Evolutionary conservation across 2,797 vertebrate genomes (phyloP).

Genomic region (Crenuchus spilurus): DNA sequence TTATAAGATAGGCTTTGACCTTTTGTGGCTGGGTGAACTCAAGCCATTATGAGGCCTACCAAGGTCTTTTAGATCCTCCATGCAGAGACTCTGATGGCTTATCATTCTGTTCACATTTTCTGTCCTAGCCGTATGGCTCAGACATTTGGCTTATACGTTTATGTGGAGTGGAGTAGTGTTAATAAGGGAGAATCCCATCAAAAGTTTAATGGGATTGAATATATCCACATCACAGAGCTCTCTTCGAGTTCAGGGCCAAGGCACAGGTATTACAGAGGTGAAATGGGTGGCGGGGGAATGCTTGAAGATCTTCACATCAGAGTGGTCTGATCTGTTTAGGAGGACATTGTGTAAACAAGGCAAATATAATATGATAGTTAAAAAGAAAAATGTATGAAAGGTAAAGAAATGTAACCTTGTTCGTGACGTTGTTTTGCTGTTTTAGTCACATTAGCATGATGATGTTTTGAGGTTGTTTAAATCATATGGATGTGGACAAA

Average conservation of each 20-base stretch:
- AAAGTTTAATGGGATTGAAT: conserved; percentile 42
- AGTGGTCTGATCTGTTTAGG: conserved; percentile 35
- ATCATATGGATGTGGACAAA: too few species aligned
- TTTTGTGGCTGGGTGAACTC: not conserved
- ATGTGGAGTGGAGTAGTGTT: conserved; percentile 29
- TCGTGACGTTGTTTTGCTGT: too few species aligned
- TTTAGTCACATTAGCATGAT: too few species aligned
- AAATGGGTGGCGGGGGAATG: conserved; percentile 23
- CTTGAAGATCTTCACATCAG: conserved; percentile 11
- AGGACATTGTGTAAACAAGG: not conserved
- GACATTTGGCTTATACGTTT: conserved; percentile 37
- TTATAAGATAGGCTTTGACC: not conserved
- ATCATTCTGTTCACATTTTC: conserved; percentile 6
- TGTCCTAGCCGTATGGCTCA: conserved; percentile 21
- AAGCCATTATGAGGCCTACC: not conserved
- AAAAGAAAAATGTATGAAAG: too few species aligned
- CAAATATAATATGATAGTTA: too few species aligned
- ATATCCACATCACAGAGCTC: conserved; percentile 39
- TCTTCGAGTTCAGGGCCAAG: conserved; percentile 46
- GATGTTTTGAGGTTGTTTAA: too few species aligned
- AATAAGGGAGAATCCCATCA: conserved; percentile 23
- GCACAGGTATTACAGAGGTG: conserved; percentile 13
- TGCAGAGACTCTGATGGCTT: not conserved
- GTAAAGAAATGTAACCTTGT: too few species aligned
- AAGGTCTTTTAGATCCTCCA: not conserved